These are phyloP conservation scores for Labroides dimidiatus DNA, from an alignment of 2,797 vertebrate species.

Conservation along the genomic window DNA sequence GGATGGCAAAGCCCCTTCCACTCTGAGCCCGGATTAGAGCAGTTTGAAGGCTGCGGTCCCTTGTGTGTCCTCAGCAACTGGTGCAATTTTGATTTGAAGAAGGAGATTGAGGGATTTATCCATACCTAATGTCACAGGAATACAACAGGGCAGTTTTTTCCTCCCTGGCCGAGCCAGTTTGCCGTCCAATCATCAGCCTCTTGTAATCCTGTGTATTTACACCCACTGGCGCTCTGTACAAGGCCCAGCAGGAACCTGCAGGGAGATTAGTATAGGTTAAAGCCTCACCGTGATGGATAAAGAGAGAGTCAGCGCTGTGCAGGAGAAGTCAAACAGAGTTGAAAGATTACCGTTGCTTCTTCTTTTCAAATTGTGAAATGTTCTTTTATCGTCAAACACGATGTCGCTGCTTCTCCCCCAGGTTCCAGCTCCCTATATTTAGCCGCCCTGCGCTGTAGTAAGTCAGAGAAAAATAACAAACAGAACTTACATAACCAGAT, in stretches of 20 bases:
- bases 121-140: conserved; percentile 65
- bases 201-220: conserved; percentile 69
- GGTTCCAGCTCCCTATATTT: background rate
- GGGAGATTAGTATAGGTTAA: conserved; percentile 62
- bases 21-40: conserved; percentile 74
- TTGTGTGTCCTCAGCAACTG: conserved; percentile 60
- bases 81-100: conserved; percentile 74
- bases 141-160: conserved; percentile 49
- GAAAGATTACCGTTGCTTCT: background rate
- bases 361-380: background rate
- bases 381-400: background rate
- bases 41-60: conserved; percentile 55
- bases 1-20: conserved; percentile 70
- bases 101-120: conserved; percentile 76
- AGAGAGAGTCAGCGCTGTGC: background rate
- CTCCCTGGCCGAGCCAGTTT: conserved; percentile 34
- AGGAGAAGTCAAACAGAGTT: background rate
- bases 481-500: background rate
- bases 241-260: conserved; percentile 43
- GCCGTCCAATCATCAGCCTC: conserved; percentile 52
- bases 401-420: conserved; percentile 2
- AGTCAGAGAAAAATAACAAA: background rate
- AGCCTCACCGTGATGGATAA: conserved; percentile 9
- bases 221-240: conserved; percentile 38
- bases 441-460: background rate